Evolutionary conservation across 2,888 invertebrate species (phyloP), one percentile per base, ranked within the genome.

Genomic region (Caenorhabditis auriculariae): DNA sequence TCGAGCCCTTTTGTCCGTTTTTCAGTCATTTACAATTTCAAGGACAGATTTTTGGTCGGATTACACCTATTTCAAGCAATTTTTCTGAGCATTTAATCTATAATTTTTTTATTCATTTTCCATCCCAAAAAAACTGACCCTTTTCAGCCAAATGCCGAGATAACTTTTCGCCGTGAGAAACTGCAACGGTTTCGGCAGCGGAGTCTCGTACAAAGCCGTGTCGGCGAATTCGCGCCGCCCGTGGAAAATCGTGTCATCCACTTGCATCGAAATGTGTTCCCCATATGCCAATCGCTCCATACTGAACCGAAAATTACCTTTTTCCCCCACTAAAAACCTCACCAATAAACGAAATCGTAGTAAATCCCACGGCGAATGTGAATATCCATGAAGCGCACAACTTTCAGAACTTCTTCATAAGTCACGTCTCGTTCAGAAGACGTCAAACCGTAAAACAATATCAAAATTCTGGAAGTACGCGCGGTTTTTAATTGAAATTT

Each of bases 101-200:
- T n/a, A n/a, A n/a, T n/a, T n/a, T n/a, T n/a, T n/a, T n/a, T n/a
- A n/a, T n/a, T n/a, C n/a, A n/a, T n/a, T n/a, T n/a, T n/a, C n/a
- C n/a, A n/a, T n/a, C n/a, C n/a, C n/a, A n/a, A n/a, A n/a, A n/a
- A n/a, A n/a, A 39, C 47, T 42, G 5, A 62, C 62, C 26, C 56
- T 56, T 21, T 64, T 64, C 32, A 64, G 15, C 64, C 64, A 64
- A 4, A 54, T 44, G 23, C 51, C 53, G n/a, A 53, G 41, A 37
- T 21, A 39, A 0, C 54, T 54, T 19, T 60, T 47, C 0, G 19
- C 7, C 9, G 48, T 51, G 9, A 56, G 47, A 38, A 64, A 60
- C 9, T 26, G 29, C 3, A 45, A 21, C 12, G 51, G 51, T 23
- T 43, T 45, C 6, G 37, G n/a, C 9, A 17, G 52, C 24, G 50